phyloP scores from a whole-genome alignment of 2,113 vertebrate genomes.

The Tylochromis polylepis region DNA sequence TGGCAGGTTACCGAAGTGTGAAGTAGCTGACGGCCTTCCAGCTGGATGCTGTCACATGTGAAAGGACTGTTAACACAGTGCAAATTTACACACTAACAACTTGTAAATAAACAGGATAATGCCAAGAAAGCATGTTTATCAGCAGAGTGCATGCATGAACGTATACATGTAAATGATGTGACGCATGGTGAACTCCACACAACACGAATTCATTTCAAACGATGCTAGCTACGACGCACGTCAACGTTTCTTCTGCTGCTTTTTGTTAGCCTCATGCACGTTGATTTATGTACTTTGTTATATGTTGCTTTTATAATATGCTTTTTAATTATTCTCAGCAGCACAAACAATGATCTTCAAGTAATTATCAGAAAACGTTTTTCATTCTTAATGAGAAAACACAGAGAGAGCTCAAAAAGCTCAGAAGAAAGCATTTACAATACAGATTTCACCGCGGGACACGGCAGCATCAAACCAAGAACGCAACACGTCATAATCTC shows the following conservation, averaged over 20 bases:
- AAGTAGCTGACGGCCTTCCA: slow-evolving; percentile 38
- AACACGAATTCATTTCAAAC: neutral
- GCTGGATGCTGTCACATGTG: slow-evolving; percentile 44
- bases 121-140: neutral
- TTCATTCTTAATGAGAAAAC: neutral
- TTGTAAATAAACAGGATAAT: slow-evolving; percentile 29
- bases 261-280: neutral
- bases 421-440: neutral
- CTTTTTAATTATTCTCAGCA: neutral
- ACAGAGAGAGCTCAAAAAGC: neutral
- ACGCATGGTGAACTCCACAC: neutral
- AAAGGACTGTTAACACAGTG: slow-evolving; percentile 35
- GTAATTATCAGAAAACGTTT: neutral
- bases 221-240: neutral
- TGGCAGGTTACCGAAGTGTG: slow-evolving; percentile 36
- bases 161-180: neutral
- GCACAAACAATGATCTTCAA: neutral
- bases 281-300: neutral
- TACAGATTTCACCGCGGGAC: neutral
- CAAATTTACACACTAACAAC: slow-evolving; percentile 27
- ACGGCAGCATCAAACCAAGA: too few relatives aligned
- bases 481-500: neutral
- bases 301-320: neutral
- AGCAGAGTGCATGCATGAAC: neutral
- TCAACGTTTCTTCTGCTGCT: too few relatives aligned